Evolutionary conservation across 2,797 vertebrate species (phyloP).

Genomic region (Enteromius paludinosus): DNA sequence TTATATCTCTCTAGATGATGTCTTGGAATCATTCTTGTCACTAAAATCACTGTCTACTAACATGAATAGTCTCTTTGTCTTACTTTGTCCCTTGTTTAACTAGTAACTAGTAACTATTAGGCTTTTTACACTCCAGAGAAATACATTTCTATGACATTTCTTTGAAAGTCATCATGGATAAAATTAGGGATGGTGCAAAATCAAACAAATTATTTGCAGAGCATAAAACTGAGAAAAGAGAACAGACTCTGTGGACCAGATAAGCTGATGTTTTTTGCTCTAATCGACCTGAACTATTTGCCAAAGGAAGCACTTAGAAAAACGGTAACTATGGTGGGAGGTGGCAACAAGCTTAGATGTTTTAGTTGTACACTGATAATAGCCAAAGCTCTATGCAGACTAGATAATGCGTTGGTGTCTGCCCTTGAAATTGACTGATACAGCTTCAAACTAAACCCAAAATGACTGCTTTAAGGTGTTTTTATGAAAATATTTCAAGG

Average conservation of each 20-base stretch:
- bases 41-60: neutral
- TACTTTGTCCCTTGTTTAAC: neutral
- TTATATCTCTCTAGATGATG: neutral
- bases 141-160: neutral
- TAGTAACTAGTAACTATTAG: neutral
- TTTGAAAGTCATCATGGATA: neutral
- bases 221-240: neutral
- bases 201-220: neutral
- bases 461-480: neutral
- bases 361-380: neutral
- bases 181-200: neutral
- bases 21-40: neutral
- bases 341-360: neutral
- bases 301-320: neutral
- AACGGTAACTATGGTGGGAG: neutral
- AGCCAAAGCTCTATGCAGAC: neutral
- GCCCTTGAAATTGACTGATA: neutral
- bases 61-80: neutral
- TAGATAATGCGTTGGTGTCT: neutral
- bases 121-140: neutral
- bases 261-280: neutral
- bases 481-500: neutral
- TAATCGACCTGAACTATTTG: neutral
- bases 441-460: slow-evolving; percentile 2
- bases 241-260: neutral